phyloP scores from a whole-genome alignment of 1,140 invertebrate species.

The Reticulitermes speratus region DNA sequence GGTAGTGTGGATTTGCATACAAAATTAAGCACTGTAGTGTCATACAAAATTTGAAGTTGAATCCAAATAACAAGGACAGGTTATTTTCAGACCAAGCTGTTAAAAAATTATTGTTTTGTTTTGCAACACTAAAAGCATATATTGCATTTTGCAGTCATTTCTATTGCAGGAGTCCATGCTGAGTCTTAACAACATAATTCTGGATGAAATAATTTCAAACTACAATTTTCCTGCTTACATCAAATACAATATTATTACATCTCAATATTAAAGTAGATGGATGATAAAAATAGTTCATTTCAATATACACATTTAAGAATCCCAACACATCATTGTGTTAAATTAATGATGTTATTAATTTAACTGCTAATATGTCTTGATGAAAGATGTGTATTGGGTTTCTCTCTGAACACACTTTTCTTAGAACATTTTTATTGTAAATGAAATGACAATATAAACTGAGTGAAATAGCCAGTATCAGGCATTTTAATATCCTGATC shows the following conservation, averaged over 20 bases:
- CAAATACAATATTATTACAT: constrained; percentile 13
- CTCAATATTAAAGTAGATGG: not conserved
- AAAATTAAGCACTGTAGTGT: not conserved
- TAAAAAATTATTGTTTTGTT: not conserved
- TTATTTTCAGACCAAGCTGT: not conserved
- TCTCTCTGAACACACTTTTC: not conserved
- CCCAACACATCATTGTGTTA: not conserved
- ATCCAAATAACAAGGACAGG: not conserved
- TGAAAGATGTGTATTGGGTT: not conserved
- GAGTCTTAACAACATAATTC: not conserved
- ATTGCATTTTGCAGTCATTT: too few relatives aligned
- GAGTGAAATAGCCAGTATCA: not conserved
- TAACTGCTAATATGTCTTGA: not conserved
- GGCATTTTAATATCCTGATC: not conserved
- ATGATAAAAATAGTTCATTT: not conserved
- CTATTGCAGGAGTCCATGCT: too few relatives aligned
- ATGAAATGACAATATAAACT: not conserved
- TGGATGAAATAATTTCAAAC: not conserved
- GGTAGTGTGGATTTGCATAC: not conserved
- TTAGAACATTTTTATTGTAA: not conserved
- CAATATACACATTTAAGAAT: not conserved
- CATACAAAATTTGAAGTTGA: not conserved
- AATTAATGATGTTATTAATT: not conserved
- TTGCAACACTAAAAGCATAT: not conserved
- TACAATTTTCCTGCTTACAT: not conserved